Conservation (phyloP, 1,140 invertebrate genomes). For the Melitaea cinxia region DNA sequence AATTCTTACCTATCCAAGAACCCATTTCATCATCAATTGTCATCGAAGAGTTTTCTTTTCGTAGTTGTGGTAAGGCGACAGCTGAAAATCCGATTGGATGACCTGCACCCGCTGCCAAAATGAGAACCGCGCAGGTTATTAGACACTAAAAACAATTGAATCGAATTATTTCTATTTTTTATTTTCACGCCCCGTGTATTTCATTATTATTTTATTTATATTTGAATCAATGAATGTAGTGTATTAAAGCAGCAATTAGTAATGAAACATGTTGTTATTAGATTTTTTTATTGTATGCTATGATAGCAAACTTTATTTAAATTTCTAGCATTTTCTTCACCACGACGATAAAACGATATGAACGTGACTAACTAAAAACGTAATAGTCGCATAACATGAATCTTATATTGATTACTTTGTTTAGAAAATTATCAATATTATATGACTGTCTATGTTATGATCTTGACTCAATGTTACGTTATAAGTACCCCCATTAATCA, state of each 20-base stretch:
- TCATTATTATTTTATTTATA: too few species aligned
- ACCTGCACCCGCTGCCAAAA: slow-evolving; percentile 85
- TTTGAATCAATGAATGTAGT: too few species aligned
- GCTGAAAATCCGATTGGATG: slow-evolving; percentile 88
- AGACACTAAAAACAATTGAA: slow-evolving; percentile 83
- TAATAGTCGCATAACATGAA: neutral
- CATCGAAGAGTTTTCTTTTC: slow-evolving; percentile 76
- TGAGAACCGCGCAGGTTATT: slow-evolving; percentile 85
- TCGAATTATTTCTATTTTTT: neutral
- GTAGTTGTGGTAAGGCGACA: slow-evolving; percentile 84
- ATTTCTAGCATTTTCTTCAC: slow-evolving; percentile 23
- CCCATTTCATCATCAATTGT: slow-evolving; percentile 83
- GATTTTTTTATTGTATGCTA: too few species aligned
- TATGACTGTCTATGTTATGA: slow-evolving; percentile 8
- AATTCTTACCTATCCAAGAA: slow-evolving; percentile 85
- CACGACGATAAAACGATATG: neutral
- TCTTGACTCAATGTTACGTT: slow-evolving; percentile 15
- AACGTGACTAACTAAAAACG: slow-evolving; percentile 2
- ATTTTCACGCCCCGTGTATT: neutral
- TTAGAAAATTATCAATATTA: slow-evolving; percentile 14
- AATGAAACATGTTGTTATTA: too few species aligned
- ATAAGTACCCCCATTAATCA: neutral
- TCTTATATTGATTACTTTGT: slow-evolving; percentile 5
- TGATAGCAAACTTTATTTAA: too few species aligned
- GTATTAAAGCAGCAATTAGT: too few species aligned